Base-by-base conservation (phyloP, 1,140 invertebrate genomes). In the Prorops nasuta region DNA sequence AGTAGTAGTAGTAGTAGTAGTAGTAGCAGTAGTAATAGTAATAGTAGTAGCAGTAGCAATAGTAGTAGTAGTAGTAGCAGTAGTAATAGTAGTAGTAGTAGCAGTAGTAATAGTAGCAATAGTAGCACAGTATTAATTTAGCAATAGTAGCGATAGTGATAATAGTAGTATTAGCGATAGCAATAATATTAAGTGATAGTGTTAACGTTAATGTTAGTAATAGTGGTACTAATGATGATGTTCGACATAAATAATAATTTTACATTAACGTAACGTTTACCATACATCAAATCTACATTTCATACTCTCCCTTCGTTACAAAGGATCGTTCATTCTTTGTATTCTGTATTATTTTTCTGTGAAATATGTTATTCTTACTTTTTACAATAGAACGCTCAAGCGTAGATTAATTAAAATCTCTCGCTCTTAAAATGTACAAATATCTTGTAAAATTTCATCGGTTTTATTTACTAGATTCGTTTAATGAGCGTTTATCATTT, bases 201-300 rank as follows among this genome's bases (percentile, higher is more conserved):
- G 43, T 35, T 41, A 53, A 56, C 58, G 32, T 46, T 22, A 41
- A 49, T 22, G 47, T 35, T 49, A 28, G 4, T 10, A 28, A 10
- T 10, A 28, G n/a, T n/a, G n/a, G n/a, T n/a, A n/a, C n/a, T n/a
- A n/a, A n/a, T n/a, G n/a, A n/a, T n/a, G 40, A 28, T 46, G 31
- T 8, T 44, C 43, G 46, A 45, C 44, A 46, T 46, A 32, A 44
- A 42, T 41, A 54, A 47, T 49, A 49, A 44, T 24, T 52, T 56
- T 12, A 46, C 39, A 54, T 43, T 38, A 44, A 50, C 32, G 34
- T 44, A 54, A 60, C 38, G 40, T 44, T 54, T 34, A 58, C 20
- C 47, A 14, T 43, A 43, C 10, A 22, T 28, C 32, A 21, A 22
- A 24, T 31, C 12, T 22, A 28, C 37, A 38, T 8, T 35, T 35